Base-by-base conservation (phyloP, 92 coral and sea anemone genomes). In the Palythoa heliodiscus region DNA sequence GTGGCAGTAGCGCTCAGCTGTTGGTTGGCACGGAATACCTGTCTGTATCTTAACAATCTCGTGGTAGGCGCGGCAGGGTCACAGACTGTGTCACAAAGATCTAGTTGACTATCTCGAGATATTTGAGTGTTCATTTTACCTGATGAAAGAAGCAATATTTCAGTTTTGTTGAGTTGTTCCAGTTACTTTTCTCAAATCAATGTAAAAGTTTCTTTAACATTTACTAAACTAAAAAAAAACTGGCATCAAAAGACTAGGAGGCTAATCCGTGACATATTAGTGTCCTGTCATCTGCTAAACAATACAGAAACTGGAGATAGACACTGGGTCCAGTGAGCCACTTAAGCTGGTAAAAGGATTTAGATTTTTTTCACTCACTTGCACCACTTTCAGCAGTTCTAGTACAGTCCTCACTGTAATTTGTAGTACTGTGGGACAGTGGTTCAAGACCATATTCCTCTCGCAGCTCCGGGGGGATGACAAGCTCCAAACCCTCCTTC, bases 401-500 rank as follows among this genome's bases (percentile, higher is more conserved):
- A 15, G 24, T 43, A 50, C 13, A 37, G n/a, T 43, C 39, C 13
- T 25, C 4, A 40, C 10, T 66, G 39, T 61, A 63, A 43, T 19
- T 38, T 79, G 71, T 3, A 13, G 19, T 47, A 9, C 67, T 7
- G 48, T 19, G 3, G 11, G 82, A 8, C 15, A 78, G 52, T 16
- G 93, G 89, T 53, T 94, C 92, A 57, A 94, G 79, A 2, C 96
- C 96, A 71, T 94, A 92, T 75, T 91, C 98, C 35, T 87, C 82
- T 40, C 89, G 88, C 39, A 86, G 71, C 52, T 63, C 64, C 64
- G 89, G 89, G n/a, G 96, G 91, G 86, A 91, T 90, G 15, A 75
- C 80, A 23, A 82, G 77, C 75, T 96, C 98, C 19, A 96, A 77
- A 5, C 96, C 98, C 68, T 96, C 98, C 66, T 91, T 96, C 71